Base-by-base conservation (phyloP, 2,113 vertebrate species). In the Mormyrus lacerda region DNA sequence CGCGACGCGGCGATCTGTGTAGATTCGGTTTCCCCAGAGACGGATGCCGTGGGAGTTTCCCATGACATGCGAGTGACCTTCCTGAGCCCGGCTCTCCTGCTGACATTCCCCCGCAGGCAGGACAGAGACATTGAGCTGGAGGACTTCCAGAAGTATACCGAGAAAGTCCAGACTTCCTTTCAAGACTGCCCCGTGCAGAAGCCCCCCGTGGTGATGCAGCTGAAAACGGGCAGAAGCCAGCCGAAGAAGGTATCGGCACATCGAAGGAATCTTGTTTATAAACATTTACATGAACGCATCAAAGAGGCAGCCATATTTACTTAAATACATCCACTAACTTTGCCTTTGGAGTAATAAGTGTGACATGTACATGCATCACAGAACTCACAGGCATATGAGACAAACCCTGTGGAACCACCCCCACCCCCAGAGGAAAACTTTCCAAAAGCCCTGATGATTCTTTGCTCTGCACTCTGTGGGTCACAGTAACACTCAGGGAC, bases 51-150 rank as follows among this genome's bases (percentile, higher is more conserved):
- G 17, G 82, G 82, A 45, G 44, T 19, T 79, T 79, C 31, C 61
- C 7, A 2, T 47, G 84, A 51, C 84, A 85, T 47, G 84, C n/a
- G 10, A 51, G 79, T 51, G 61, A 47, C 27, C 31, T 76, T 39
- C 31, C 69, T 73, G 13, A 5, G 31, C 31, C 11, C 17, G 58
- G 76, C 79, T 21, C 24, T 44, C 87, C 24, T 39, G 13, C 85
- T 88, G 61, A 87, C 13, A 17, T 58, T 85, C n/a, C 84, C 19
- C 0, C 50, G 44, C 83, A 99, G 98, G 93, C 91, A 97, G 92
- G 97, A 98, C 90, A 96, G 94, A 93, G 98, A 99, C 91, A 97
- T 99, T 91, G 98, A 99, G 91, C 96, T 98, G 0, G 98, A 99
- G 93, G 98, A 99, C 93, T 99, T 99, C 92, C 98, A 99, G 93